phyloP scores from a whole-genome alignment of 1,140 invertebrate genomes.

The Drosophila obscura region DNA sequence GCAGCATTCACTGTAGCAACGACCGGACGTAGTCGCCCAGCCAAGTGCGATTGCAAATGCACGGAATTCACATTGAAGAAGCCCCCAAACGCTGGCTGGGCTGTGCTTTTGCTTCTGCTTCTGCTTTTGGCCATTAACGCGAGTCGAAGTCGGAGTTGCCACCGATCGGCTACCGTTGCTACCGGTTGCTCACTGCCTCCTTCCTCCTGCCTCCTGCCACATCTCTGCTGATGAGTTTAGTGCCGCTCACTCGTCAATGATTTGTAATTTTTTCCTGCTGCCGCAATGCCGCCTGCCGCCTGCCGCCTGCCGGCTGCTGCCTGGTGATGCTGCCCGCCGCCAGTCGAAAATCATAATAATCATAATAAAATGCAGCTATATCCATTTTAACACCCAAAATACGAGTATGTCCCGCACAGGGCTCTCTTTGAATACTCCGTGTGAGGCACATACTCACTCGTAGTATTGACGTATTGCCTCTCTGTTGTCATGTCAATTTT shows the following conservation, averaged over 20 bases:
- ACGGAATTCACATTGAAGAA: constrained; percentile 76
- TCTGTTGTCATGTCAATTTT: constrained; percentile 79
- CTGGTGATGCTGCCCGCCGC: constrained; percentile 37
- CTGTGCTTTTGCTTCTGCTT: not conserved
- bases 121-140: constrained; percentile 68
- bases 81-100: constrained; percentile 31
- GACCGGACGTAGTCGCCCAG: constrained; percentile 72
- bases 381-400: constrained; percentile 82
- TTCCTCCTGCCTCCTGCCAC: not conserved
- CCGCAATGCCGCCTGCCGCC: constrained; percentile 40
- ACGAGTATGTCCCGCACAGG: constrained; percentile 46
- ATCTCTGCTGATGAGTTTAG: constrained; percentile 68
- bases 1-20: constrained; percentile 13
- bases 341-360: constrained; percentile 80
- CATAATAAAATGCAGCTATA: constrained; percentile 82
- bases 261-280: constrained; percentile 61
- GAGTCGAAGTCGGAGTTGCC: constrained; percentile 49
- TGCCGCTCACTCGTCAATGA: constrained; percentile 72
- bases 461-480: constrained; percentile 68
- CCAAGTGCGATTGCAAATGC: constrained; percentile 82
- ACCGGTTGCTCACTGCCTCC: constrained; percentile 48
- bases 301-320: not conserved
- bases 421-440: constrained; percentile 13
- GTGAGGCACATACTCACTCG: not conserved
- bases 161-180: constrained; percentile 73